Conservation (phyloP, 2,888 invertebrate species). For the Apantesis nais region DNA sequence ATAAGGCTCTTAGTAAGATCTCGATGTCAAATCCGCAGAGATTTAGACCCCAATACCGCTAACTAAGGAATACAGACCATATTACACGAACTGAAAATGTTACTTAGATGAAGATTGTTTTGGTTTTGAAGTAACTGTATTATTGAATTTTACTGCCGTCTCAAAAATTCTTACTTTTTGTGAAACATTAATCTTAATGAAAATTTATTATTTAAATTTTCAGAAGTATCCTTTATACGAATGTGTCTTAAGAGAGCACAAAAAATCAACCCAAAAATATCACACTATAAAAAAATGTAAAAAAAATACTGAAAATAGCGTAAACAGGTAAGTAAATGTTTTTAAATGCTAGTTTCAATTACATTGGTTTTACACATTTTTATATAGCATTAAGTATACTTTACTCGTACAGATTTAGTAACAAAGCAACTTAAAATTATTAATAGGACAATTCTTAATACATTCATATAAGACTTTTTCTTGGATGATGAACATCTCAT, state of each 20-base stretch:
- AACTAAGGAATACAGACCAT: neutral
- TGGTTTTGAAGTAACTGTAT: neutral
- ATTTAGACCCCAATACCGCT: neutral
- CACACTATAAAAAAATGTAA: too few species aligned
- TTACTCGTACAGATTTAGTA: neutral
- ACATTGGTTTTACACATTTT: neutral
- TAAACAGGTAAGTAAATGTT: too few species aligned
- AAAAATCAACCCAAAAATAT: too few species aligned
- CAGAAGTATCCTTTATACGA: too few species aligned
- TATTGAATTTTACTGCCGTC: neutral
- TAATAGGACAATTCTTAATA: neutral
- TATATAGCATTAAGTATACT: neutral
- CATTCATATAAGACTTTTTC: neutral
- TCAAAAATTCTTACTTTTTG: too few species aligned
- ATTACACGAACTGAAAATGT: too few species aligned
- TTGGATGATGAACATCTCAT: neutral
- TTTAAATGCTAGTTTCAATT: too few species aligned
- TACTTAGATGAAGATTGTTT: neutral
- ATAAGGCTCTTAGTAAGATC: neutral
- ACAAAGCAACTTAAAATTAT: neutral
- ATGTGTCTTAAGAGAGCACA: too few species aligned
- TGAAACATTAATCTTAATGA: neutral
- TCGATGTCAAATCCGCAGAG: neutral
- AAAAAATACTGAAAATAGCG: too few species aligned
- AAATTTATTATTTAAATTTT: too few species aligned